Percentiles rank a stretch among this genome's conserved stretches.
Evolutionary conservation across 1,140 invertebrate species (phyloP).

Genomic region (Euschistus heros): DNA sequence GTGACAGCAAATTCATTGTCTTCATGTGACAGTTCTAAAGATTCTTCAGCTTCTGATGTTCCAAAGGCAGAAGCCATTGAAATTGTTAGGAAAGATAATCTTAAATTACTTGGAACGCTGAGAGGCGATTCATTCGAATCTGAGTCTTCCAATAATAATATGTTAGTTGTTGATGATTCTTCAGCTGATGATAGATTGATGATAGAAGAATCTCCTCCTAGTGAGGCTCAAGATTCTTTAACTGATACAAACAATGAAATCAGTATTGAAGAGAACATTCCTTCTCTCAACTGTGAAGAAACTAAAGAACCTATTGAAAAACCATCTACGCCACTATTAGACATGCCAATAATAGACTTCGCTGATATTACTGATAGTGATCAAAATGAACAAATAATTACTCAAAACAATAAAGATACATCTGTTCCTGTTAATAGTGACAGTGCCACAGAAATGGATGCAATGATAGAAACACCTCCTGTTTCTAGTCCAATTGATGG

Average conservation of each 20-base stretch:
- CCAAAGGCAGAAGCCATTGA: background rate
- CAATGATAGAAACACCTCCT: no score
- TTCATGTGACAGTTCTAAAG: background rate
- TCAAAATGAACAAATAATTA: no score
- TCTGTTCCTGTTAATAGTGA: no score
- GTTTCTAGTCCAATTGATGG: no score
- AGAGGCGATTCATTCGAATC: constrained; percentile 8
- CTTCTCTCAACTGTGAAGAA: no score
- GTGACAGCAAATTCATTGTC: background rate
- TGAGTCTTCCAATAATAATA: constrained; percentile 11
- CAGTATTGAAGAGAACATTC: no score
- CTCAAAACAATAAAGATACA: no score
- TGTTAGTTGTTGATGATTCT: background rate
- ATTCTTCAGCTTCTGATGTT: background rate
- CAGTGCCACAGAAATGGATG: no score
- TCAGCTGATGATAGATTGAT: background rate
- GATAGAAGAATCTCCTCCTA: background rate
- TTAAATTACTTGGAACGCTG: background rate
- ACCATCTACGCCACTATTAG: no score
- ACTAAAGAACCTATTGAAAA: no score
- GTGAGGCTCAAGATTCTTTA: background rate
- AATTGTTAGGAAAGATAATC: background rate
- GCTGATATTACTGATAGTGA: no score
- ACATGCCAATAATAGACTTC: no score
- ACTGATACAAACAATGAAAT: background rate